A percentile compares a stretch with the other conserved stretches of the same genome.
phyloP scores from a whole-genome alignment of 2,888 invertebrate genomes.

The Scotopteryx bipunctaria region DNA sequence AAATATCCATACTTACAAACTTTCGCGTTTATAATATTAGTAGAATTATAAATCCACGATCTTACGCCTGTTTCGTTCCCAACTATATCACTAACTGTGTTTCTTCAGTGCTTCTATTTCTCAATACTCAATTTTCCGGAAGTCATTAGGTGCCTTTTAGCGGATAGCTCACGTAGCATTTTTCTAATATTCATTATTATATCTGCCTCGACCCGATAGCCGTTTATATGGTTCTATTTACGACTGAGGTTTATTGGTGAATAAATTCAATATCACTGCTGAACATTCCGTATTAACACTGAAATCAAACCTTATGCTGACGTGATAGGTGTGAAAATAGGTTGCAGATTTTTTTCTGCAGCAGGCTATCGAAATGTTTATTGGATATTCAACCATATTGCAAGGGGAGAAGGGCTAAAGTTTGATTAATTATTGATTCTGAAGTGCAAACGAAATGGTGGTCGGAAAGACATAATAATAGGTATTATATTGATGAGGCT shows the following conservation, averaged over 20 bases:
- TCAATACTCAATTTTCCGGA: neutral
- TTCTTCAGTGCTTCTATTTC: no score
- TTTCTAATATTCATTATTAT: constrained; percentile 27
- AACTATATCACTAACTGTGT: no score
- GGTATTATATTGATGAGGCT: neutral
- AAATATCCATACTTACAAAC: no score
- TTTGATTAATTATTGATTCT: constrained; percentile 2
- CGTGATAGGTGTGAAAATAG: constrained; percentile 20
- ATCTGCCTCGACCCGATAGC: constrained; percentile 35
- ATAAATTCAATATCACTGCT: constrained; percentile 41
- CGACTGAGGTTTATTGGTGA: constrained; percentile 44
- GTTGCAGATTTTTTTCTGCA: constrained; percentile 4
- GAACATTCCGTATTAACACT: constrained; percentile 10
- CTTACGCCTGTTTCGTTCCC: no score
- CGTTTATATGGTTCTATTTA: constrained; percentile 48
- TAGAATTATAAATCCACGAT: no score
- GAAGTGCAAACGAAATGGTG: constrained; percentile 2
- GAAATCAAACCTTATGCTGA: constrained; percentile 17
- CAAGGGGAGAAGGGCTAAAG: neutral
- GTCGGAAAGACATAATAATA: neutral
- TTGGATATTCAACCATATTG: constrained; percentile 6
- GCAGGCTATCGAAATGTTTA: neutral
- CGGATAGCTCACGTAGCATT: constrained; percentile 10
- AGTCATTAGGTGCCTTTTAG: neutral
- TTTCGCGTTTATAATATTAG: no score